These are phyloP conservation scores for Cheirogaleus major DNA, from an alignment of 2,797 vertebrate species.

Conservation along the genomic window DNA sequence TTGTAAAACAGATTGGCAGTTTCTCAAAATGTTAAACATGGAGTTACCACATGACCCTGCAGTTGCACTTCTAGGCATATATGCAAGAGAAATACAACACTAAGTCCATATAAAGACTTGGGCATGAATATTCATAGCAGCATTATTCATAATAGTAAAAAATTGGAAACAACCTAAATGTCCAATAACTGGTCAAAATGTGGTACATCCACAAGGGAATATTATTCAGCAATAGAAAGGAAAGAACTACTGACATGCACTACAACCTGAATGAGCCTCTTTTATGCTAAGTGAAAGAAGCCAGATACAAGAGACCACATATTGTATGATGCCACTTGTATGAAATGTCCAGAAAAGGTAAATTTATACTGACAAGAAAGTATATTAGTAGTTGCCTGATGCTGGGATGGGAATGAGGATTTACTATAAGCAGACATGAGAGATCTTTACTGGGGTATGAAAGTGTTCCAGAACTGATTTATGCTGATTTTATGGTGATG, in stretches of 20 bases:
- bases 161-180: neutral
- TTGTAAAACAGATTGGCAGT: neutral
- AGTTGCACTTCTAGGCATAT: neutral
- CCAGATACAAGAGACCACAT: neutral
- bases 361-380: neutral
- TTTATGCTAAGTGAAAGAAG: neutral
- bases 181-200: neutral
- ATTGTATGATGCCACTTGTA: neutral
- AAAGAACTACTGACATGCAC: neutral
- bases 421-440: neutral
- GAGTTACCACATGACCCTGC: neutral
- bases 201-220: neutral
- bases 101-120: neutral
- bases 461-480: neutral
- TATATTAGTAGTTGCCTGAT: neutral
- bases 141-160: neutral
- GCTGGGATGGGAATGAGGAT: neutral
- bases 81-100: neutral
- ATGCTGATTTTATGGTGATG: no score
- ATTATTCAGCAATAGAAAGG: neutral
- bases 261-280: no score
- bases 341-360: neutral
- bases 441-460: neutral
- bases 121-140: neutral
- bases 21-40: neutral